phyloP scores from a whole-genome alignment of 2,797 vertebrate species.

The Acanthiza pusilla region DNA sequence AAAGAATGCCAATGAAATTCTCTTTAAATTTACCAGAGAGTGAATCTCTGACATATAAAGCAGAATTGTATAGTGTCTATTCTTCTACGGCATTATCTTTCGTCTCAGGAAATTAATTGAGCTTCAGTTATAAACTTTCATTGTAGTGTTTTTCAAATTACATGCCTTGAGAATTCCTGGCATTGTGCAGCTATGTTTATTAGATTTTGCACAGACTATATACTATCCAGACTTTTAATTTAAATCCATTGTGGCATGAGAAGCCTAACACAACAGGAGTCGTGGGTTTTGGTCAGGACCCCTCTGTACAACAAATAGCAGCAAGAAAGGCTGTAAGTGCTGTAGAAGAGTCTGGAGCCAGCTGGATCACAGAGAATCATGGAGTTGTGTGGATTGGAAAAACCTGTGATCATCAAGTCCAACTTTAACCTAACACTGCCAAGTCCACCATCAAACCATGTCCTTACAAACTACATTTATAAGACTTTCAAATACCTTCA shows the following conservation, averaged over 20 bases:
- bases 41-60: not conserved
- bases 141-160: not conserved
- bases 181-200: not conserved
- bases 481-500: not conserved
- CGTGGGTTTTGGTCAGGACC: not conserved
- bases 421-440: not conserved
- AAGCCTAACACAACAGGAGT: not conserved
- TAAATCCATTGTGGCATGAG: not conserved
- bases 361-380: not conserved
- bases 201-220: not conserved
- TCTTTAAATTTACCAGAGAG: not conserved
- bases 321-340: not conserved
- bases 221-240: not conserved
- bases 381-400: rapidly evolving
- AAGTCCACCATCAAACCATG: not conserved
- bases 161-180: not conserved
- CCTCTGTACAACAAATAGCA: not conserved
- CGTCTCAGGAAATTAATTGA: not conserved
- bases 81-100: not conserved
- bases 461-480: not conserved
- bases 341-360: not conserved
- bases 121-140: not conserved
- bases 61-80: not conserved
- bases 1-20: not conserved
- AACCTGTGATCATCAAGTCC: not conserved